phyloP scores from a whole-genome alignment of 1,140 invertebrate genomes.

The Andrena cerasifolii region DNA sequence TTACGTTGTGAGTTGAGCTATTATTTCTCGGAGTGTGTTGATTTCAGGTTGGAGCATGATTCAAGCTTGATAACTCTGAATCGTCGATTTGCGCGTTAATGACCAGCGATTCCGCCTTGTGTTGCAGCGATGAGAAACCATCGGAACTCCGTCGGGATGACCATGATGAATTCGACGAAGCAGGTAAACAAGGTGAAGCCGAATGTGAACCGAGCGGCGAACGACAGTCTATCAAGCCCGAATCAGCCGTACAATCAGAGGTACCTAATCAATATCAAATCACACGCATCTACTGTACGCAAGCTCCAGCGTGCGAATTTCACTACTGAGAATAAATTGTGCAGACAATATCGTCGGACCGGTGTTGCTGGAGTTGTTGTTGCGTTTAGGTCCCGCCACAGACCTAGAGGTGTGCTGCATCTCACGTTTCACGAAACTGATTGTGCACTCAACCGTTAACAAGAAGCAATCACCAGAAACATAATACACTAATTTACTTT shows the following conservation, averaged over 20 bases:
- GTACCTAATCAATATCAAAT: conserved; percentile 61
- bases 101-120: conserved; percentile 10
- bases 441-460: neutral
- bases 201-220: conserved; percentile 88
- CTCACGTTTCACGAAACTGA: neutral
- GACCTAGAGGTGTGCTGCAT: neutral
- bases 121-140: conserved; percentile 85
- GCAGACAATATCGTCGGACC: neutral
- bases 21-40: no score
- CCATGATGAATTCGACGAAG: conserved; percentile 85
- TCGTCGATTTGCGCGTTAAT: neutral
- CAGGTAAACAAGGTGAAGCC: conserved; percentile 94
- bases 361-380: neutral
- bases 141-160: conserved; percentile 86
- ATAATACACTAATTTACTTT: neutral
- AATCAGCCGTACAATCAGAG: conserved; percentile 81
- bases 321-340: conserved; percentile 50
- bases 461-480: neutral
- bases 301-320: conserved; percentile 36
- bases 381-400: neutral
- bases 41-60: neutral
- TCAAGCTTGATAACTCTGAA: neutral
- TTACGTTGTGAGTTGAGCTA: no score
- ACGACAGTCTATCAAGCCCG: conserved; percentile 83
- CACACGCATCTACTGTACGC: neutral